Evolutionary conservation across 2,113 vertebrate species (phyloP), one percentile per base, ranked within the genome.

Genomic region (Marmota flaviventris): DNA sequence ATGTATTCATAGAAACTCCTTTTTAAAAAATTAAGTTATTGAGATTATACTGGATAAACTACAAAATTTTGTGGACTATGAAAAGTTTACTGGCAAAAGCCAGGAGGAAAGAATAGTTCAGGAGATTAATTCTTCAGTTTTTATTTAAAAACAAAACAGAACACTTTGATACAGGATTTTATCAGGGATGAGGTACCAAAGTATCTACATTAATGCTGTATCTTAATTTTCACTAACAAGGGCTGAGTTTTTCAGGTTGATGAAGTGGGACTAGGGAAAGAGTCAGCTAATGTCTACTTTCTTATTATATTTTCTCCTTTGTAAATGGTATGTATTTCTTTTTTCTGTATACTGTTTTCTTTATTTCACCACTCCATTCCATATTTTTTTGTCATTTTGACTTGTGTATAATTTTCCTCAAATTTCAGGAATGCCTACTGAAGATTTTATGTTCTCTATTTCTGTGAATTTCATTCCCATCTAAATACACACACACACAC

Each of bases 121-220:
- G 63, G 81, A 96, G 76, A 79, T 96, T 96, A 92, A n/a, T 87
- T 93, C 83, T 91, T 96, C 45, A 69, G 1, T 88, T 79, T 98
- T 95, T 93, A 85, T 97, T 97, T 82, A 89, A 82, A 97, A 94
- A 95, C 84, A 61, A 96, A 96, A 67, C 42, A 90, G 51, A 92
- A 89, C 90, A 78, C 75, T 96, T 97, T 97, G 78, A 93, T 94
- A 94, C 89, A 96, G 83, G 94, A 94, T 86, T 67, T 97, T 96
- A 95, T 97, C 97, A 98, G 97, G 95, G 96, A 96, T 95, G 61
- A 94, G 72, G 56, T 96, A 97, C 98, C 97, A 98, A 97, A 96
- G 97, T 93, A 91, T 96, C 90, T 78, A 93, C 56, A 56, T 61
- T 76, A 39, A 39, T 89, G 72, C 69, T 91, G 5, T 97, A 67